Conservation (phyloP, 2,113 vertebrate species). For the Aldabrachelys gigantea region DNA sequence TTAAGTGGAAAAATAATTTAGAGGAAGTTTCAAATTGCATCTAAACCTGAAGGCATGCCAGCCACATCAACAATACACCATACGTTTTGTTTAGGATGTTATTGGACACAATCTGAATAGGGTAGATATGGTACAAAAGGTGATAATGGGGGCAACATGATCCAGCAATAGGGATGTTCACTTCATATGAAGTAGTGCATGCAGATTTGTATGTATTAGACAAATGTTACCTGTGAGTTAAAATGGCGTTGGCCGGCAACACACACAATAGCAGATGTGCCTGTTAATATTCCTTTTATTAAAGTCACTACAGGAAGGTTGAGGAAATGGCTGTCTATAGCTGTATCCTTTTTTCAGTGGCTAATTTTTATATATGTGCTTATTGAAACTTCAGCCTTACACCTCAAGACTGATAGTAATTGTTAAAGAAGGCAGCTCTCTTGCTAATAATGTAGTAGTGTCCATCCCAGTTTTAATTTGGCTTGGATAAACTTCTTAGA, state of each 20-base stretch:
- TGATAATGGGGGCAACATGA: not conserved
- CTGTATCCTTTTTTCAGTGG: not conserved
- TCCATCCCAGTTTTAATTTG: not conserved
- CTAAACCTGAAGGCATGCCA: not conserved
- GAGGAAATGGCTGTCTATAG: not conserved
- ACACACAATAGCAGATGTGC: not conserved
- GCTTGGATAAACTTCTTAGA: not conserved
- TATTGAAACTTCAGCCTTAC: constrained; percentile 7
- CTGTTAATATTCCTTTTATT: not conserved
- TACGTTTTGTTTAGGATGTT: not conserved
- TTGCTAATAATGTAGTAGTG: not conserved
- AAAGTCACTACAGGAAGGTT: not conserved
- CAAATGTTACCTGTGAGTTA: not conserved
- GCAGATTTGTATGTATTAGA: not conserved
- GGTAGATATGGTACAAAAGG: not conserved
- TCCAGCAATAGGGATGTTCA: not conserved
- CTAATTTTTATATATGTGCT: not conserved
- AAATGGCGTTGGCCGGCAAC: not conserved
- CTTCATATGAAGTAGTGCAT: not conserved
- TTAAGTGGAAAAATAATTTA: not conserved
- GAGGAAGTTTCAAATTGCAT: not conserved
- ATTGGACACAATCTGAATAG: not conserved
- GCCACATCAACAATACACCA: not conserved
- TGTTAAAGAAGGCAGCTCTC: not conserved
- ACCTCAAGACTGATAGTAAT: not conserved